Conservation (phyloP, 2,113 vertebrate genomes). For the Hypomesus transpacificus region DNA sequence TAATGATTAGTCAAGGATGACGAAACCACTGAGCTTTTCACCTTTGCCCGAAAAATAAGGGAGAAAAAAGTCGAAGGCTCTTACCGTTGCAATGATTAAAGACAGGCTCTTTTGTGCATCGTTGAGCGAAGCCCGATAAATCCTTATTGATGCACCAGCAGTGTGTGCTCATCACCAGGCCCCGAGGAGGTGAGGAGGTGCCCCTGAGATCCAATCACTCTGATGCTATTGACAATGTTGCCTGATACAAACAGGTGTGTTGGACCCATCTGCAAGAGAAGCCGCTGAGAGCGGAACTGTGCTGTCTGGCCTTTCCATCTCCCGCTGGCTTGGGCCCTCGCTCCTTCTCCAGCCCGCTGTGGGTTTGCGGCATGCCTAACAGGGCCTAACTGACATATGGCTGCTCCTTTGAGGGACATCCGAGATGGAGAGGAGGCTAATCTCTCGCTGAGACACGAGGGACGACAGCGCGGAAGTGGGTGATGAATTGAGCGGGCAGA, state of each 20-base stretch:
- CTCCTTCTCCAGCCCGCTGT: constrained; percentile 18
- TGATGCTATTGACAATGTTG: constrained; percentile 53
- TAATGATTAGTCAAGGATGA: constrained; percentile 54
- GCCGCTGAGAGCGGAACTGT: constrained; percentile 32
- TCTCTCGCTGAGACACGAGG: neutral
- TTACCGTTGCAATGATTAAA: constrained; percentile 62
- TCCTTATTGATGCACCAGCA: constrained; percentile 59
- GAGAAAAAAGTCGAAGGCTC: constrained; percentile 60
- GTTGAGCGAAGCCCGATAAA: constrained; percentile 56
- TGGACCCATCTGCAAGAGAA: constrained; percentile 40
- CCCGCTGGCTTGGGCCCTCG: constrained; percentile 23
- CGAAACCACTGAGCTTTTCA: constrained; percentile 43
- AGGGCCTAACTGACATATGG: constrained; percentile 25
- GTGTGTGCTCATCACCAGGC: constrained; percentile 65
- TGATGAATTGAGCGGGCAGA: neutral
- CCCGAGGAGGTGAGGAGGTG: no score
- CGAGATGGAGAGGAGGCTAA: constrained; percentile 4
- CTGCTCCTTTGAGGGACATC: constrained; percentile 22
- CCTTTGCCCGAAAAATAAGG: constrained; percentile 15
- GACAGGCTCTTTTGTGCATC: constrained; percentile 54
- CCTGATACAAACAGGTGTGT: constrained; percentile 64
- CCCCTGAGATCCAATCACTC: constrained; percentile 66
- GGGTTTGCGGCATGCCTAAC: constrained; percentile 23
- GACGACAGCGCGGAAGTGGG: neutral
- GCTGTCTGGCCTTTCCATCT: constrained; percentile 47